Percentiles rank a stretch among this genome's conserved stretches.
These are phyloP conservation scores for Scatophagus argus DNA, from an alignment of 2,113 vertebrate species.

Conservation along the genomic window DNA sequence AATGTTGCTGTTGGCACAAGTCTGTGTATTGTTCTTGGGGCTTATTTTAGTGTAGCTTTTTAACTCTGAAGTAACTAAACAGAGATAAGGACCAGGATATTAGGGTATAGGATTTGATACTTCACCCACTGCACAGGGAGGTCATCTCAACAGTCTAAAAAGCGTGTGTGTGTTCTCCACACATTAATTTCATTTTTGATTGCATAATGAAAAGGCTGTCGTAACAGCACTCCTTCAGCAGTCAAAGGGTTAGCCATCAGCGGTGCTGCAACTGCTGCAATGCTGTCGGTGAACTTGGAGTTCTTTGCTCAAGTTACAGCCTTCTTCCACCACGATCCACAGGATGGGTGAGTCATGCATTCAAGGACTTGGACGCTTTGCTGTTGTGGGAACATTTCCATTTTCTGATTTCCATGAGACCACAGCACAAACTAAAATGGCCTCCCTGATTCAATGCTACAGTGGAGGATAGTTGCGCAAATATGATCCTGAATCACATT, in stretches of 20 bases:
- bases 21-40: slow-evolving; percentile 78
- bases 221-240: slow-evolving; percentile 47
- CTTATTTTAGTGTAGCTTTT: slow-evolving; percentile 57
- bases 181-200: slow-evolving; percentile 3
- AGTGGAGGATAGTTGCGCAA: slow-evolving; percentile 51
- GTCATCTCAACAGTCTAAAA: background rate
- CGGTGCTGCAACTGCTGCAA: slow-evolving; percentile 53
- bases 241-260: slow-evolving; percentile 58
- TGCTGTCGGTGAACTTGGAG: slow-evolving; percentile 61
- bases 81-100: slow-evolving; percentile 9
- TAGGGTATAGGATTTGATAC: background rate
- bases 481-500: slow-evolving; percentile 60
- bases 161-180: background rate
- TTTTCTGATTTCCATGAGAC: slow-evolving; percentile 82
- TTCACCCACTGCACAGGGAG: background rate
- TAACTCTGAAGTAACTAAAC: slow-evolving; percentile 68
- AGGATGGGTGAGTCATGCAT: slow-evolving; percentile 83
- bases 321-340: slow-evolving; percentile 72
- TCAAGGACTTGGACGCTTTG: slow-evolving; percentile 71
- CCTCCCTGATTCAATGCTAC: slow-evolving; percentile 65
- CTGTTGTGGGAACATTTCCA: slow-evolving; percentile 82
- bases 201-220: slow-evolving; percentile 20
- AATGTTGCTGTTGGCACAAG: slow-evolving; percentile 80
- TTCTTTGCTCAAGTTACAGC: slow-evolving; percentile 78
- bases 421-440: slow-evolving; percentile 81